Percentiles rank a stretch among this genome's conserved stretches.
Evolutionary conservation across 2,888 invertebrate species (phyloP).

Genomic region (Eudemis profundana): DNA sequence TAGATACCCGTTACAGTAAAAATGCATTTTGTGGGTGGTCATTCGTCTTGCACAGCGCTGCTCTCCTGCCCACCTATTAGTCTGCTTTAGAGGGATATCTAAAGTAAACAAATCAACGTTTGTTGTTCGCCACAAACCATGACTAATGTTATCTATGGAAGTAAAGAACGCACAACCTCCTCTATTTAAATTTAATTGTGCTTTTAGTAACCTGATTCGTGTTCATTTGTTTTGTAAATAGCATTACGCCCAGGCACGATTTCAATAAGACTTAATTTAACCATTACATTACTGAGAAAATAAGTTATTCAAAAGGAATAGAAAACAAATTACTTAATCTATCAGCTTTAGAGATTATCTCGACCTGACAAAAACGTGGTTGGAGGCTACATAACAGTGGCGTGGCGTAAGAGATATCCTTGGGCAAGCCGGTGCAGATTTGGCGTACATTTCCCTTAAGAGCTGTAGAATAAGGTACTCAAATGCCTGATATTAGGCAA

Average conservation of each 20-base stretch:
- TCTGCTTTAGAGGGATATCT: slow-evolving; percentile 38
- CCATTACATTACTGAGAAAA: not conserved
- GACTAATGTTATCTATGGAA: slow-evolving; percentile 34
- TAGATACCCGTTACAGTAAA: slow-evolving; percentile 78
- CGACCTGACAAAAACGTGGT: no score
- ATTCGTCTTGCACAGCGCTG: slow-evolving; percentile 66
- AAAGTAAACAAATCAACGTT: slow-evolving; percentile 41
- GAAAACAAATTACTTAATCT: not conserved
- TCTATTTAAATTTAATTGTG: slow-evolving; percentile 1
- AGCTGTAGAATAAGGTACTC: no score
- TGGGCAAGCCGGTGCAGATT: no score
- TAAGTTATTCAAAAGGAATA: not conserved
- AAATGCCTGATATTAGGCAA: no score
- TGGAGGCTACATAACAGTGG: not conserved
- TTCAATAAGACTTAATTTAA: slow-evolving; percentile 1
- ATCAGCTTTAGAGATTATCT: not conserved
- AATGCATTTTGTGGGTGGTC: slow-evolving; percentile 76
- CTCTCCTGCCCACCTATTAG: slow-evolving; percentile 46
- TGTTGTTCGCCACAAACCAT: slow-evolving; percentile 33
- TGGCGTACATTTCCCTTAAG: no score
- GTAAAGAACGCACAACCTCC: slow-evolving; percentile 11
- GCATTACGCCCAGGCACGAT: not conserved
- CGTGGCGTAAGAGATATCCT: no score
- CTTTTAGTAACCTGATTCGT: not conserved
- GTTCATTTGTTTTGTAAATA: not conserved